These are phyloP conservation scores for Temnothorax unifasciatus DNA, from an alignment of 2,888 invertebrate species.

Conservation along the genomic window DNA sequence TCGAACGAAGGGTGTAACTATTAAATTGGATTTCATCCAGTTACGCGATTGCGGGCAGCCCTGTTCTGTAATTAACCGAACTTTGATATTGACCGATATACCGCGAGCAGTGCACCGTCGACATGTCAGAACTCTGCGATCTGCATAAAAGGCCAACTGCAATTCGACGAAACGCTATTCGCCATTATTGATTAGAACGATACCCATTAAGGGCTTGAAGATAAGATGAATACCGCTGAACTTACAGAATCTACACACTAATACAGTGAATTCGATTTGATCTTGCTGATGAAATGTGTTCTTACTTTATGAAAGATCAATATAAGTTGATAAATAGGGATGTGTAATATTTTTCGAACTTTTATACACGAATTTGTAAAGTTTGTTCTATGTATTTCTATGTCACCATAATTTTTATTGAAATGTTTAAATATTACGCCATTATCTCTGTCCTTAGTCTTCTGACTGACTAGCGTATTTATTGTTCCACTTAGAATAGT, in stretches of 20 bases:
- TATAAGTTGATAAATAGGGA: neutral
- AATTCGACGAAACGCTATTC: constrained; percentile 3
- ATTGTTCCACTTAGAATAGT: constrained; percentile 52
- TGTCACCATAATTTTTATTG: constrained; percentile 2
- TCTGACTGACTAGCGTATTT: constrained; percentile 51
- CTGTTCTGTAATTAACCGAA: constrained; percentile 54
- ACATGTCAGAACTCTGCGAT: neutral
- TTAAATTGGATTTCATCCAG: constrained; percentile 55
- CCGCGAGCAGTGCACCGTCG: constrained; percentile 5
- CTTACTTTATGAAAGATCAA: neutral
- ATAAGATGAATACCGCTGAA: neutral
- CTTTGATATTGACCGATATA: constrained; percentile 53
- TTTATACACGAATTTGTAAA: neutral
- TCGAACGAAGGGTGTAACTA: constrained; percentile 51
- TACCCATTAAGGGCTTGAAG: constrained; percentile 32
- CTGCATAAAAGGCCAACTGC: constrained; percentile 35
- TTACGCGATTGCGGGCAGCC: constrained; percentile 44
- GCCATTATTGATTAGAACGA: constrained; percentile 17
- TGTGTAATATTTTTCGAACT: neutral
- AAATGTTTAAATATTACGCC: neutral
- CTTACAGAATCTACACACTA: neutral
- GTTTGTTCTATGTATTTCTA: neutral
- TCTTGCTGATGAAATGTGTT: neutral
- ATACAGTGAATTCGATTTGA: neutral
- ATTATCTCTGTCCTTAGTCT: neutral